These are phyloP conservation scores for Corythoichthys haematopterus DNA, from an alignment of 2,113 vertebrate genomes.

Conservation along the genomic window DNA sequence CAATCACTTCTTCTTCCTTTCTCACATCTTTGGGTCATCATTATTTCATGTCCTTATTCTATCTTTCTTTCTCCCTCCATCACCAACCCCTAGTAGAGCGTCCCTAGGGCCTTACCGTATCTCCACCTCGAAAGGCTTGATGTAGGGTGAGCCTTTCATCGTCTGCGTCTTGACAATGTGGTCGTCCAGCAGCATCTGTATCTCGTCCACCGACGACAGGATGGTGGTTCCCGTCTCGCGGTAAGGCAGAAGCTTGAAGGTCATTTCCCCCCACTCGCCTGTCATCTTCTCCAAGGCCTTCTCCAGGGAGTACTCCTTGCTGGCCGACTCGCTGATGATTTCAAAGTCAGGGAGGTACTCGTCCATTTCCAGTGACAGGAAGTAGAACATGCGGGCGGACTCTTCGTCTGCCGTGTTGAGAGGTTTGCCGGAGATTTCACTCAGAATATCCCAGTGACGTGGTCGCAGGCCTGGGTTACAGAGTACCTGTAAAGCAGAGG, in stretches of 20 bases:
- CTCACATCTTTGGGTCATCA: neutral
- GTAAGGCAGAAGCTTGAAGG: constrained; percentile 76
- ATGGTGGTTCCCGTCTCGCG: constrained; percentile 80
- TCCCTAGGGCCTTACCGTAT: constrained; percentile 67
- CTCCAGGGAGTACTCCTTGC: constrained; percentile 81
- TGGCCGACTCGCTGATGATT: constrained; percentile 78
- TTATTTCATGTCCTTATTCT: too few species aligned
- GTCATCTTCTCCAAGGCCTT: constrained; percentile 84
- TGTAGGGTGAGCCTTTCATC: constrained; percentile 83
- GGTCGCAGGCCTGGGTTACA: constrained; percentile 81
- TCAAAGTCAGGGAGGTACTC: constrained; percentile 72
- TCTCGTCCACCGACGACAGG: constrained; percentile 80
- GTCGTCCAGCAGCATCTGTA: constrained; percentile 85
- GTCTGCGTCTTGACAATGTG: constrained; percentile 87
- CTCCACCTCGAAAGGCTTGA: constrained; percentile 79
- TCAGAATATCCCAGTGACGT: constrained; percentile 82
- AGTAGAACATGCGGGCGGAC: constrained; percentile 63
- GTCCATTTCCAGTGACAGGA: constrained; percentile 77
- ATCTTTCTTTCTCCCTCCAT: too few species aligned
- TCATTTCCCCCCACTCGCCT: constrained; percentile 74
- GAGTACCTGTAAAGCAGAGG: constrained; percentile 62
- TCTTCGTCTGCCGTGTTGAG: constrained; percentile 70
- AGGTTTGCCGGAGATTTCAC: constrained; percentile 62
- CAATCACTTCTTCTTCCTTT: neutral
- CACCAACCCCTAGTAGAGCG: neutral